A percentile compares a stretch with the other conserved stretches of the same genome.
phyloP scores from a whole-genome alignment of 2,113 vertebrate species.

The Porphyrio hochstetteri region DNA sequence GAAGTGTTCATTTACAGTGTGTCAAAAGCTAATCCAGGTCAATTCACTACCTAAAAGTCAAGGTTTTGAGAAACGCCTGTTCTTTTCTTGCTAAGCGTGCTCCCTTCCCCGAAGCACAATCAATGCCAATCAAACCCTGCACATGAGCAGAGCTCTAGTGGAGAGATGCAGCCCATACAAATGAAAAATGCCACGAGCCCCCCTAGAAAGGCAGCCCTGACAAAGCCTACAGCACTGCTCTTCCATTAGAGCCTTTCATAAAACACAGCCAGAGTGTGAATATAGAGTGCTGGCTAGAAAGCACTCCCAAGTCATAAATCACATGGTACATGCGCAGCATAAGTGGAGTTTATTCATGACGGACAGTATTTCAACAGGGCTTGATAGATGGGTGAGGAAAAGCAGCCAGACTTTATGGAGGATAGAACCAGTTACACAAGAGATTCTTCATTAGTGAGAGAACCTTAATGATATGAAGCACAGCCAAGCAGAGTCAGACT shows the following conservation, averaged over 20 bases:
- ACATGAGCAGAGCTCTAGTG: slow-evolving; percentile 60
- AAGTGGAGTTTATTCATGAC: slow-evolving; percentile 67
- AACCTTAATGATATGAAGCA: slow-evolving; percentile 28
- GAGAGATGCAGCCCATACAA: slow-evolving; percentile 65
- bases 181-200: slow-evolving; percentile 47
- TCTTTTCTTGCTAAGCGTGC: slow-evolving; percentile 45
- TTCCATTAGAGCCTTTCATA: slow-evolving; percentile 68
- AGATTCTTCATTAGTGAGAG: slow-evolving; percentile 56
- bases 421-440: slow-evolving; percentile 44
- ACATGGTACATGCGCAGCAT: slow-evolving; percentile 54
- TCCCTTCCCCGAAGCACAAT: slow-evolving; percentile 57
- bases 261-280: slow-evolving; percentile 62
- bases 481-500: slow-evolving; percentile 1
- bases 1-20: slow-evolving; percentile 29
- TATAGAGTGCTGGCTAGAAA: slow-evolving; percentile 53
- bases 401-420: slow-evolving; percentile 42
- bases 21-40: slow-evolving; percentile 67
- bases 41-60: slow-evolving; percentile 51
- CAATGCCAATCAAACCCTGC: slow-evolving; percentile 64
- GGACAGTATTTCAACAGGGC: slow-evolving; percentile 63
- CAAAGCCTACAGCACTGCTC: slow-evolving; percentile 49
- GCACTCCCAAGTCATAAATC: slow-evolving; percentile 59
- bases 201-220: slow-evolving; percentile 50
- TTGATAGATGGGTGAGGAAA: slow-evolving; percentile 50
- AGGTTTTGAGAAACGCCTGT: slow-evolving; percentile 47